Evolutionary conservation across 2,888 invertebrate species (phyloP).

Genomic region (Clunio marinus): DNA sequence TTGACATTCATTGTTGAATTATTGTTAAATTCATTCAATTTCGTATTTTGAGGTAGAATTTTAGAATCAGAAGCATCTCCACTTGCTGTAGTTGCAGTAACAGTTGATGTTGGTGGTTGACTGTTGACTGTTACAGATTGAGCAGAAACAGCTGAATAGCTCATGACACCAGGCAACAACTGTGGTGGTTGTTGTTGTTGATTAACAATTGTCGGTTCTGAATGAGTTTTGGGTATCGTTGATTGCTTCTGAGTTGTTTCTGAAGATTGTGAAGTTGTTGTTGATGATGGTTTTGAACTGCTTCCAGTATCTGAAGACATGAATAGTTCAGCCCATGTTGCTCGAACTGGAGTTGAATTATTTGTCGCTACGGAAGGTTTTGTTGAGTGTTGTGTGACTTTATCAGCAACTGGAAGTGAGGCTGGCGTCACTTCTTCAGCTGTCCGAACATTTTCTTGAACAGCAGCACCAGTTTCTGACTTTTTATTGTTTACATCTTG

Average conservation of each 20-base stretch:
- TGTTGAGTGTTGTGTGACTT: not conserved
- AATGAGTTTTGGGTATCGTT: slow-evolving; percentile 1
- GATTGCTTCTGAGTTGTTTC: not conserved
- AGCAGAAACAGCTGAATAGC: slow-evolving; percentile 51
- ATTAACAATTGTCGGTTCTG: not conserved
- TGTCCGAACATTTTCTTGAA: not conserved
- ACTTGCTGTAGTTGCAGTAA: slow-evolving; percentile 16
- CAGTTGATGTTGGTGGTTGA: slow-evolving; percentile 35
- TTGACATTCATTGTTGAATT: not conserved
- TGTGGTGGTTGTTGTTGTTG: not conserved
- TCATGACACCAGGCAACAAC: slow-evolving; percentile 47
- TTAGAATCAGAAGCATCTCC: not conserved
- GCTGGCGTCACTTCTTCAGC: not conserved
- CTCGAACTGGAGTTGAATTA: not conserved
- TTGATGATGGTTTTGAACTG: not conserved
- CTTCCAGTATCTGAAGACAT: not conserved
- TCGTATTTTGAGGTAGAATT: not conserved
- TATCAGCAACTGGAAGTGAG: no score
- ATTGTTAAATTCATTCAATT: slow-evolving; percentile 39
- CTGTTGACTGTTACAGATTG: slow-evolving; percentile 45
- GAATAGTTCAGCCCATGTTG: not conserved
- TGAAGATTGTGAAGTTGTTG: not conserved
- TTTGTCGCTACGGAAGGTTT: not conserved
- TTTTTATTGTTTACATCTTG: not conserved
- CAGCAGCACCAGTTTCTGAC: not conserved